Evolutionary conservation across 92 coral and sea anemone species (phyloP).

Genomic region (Actinernus sp.): DNA sequence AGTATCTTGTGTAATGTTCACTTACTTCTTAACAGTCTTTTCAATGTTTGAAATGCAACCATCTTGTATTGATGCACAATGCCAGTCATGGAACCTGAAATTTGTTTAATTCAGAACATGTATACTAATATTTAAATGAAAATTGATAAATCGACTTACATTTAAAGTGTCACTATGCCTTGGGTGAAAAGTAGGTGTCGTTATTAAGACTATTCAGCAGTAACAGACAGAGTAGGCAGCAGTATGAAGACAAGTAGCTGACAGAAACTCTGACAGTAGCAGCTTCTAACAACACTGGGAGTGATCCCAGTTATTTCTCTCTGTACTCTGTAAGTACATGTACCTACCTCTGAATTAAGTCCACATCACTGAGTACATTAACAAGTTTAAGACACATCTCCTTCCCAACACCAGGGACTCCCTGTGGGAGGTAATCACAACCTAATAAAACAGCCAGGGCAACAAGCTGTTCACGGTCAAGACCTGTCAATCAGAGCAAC

Average conservation of each 20-base stretch:
- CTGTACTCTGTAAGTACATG: background rate
- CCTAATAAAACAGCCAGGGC: conserved; percentile 91
- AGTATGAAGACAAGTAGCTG: no score
- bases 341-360: conserved; percentile 78
- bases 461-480: conserved; percentile 76
- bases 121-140: no score
- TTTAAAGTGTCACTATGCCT: no score
- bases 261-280: background rate
- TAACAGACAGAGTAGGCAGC: no score
- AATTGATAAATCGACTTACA: no score
- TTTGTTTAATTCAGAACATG: no score
- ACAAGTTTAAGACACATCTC: conserved; percentile 84
- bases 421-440: conserved; percentile 96
- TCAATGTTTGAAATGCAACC: conserved; percentile 56
- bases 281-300: background rate
- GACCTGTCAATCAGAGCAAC: conserved; percentile 55
- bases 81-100: conserved; percentile 59
- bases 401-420: conserved; percentile 95
- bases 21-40: conserved; percentile 59
- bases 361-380: conserved; percentile 44
- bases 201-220: no score
- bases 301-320: background rate
- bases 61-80: conserved; percentile 4
- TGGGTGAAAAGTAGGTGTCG: no score
- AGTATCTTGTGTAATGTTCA: no score